Conservation (phyloP, 2,797 vertebrate species). For the Poeciliopsis paucimaculata region DNA sequence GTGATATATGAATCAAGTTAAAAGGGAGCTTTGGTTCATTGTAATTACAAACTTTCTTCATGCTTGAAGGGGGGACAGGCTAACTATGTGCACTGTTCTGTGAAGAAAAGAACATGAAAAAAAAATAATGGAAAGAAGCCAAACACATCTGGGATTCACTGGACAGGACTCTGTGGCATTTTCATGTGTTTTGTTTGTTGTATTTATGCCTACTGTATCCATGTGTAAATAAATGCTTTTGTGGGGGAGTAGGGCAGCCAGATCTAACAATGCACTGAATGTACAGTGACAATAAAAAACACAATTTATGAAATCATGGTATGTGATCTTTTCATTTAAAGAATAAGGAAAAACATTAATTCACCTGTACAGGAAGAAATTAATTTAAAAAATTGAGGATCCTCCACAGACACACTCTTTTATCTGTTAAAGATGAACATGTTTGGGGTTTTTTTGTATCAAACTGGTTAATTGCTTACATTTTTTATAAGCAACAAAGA, state of each 20-base stretch:
- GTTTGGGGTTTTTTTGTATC: background rate
- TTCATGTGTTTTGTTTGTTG: constrained; percentile 73
- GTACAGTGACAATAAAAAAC: constrained; percentile 80
- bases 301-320: constrained; percentile 74
- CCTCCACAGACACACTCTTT: background rate
- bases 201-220: constrained; percentile 72
- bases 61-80: constrained; percentile 40
- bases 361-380: background rate
- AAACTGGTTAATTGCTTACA: background rate
- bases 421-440: background rate
- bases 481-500: background rate
- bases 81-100: constrained; percentile 53
- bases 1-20: constrained; percentile 72
- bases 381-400: background rate
- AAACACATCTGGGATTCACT: constrained; percentile 52
- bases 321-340: constrained; percentile 33
- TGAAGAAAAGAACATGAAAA: constrained; percentile 37
- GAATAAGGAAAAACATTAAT: background rate
- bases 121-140: constrained; percentile 32
- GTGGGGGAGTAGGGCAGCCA: constrained; percentile 54
- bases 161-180: constrained; percentile 64
- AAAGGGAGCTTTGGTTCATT: constrained; percentile 66
- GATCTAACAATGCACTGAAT: constrained; percentile 78
- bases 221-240: constrained; percentile 77
- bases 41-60: constrained; percentile 65